Evolutionary conservation across 2,797 vertebrate genomes (phyloP).

Genomic region (Propithecus deckenii): DNA sequence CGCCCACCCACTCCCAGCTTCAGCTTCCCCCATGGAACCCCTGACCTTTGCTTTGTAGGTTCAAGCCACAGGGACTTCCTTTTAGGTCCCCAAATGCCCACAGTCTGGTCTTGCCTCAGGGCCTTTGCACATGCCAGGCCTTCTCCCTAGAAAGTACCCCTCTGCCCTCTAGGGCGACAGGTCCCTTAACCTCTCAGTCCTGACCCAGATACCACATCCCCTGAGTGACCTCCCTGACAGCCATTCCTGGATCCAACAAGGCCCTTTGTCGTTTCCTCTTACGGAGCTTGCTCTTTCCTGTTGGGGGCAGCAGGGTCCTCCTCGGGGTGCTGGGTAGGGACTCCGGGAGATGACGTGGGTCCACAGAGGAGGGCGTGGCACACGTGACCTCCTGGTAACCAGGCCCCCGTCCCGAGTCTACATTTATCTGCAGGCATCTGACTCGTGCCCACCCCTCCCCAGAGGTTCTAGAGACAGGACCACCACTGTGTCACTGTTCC

Average conservation of each 20-base stretch:
- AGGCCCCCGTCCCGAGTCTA: rapidly evolving
- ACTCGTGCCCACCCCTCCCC: not conserved
- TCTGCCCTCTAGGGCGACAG: not conserved
- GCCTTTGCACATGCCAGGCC: not conserved
- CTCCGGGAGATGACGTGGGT: not conserved
- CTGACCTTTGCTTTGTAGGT: not conserved
- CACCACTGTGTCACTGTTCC: too few relatives aligned
- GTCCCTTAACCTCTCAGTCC: not conserved
- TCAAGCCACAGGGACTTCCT: not conserved
- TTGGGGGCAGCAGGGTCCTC: not conserved
- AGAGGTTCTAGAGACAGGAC: not conserved
- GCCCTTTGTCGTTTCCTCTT: not conserved
- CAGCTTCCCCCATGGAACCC: rapidly evolving
- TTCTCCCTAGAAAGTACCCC: not conserved
- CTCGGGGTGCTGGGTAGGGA: not conserved
- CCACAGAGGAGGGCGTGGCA: too few relatives aligned
- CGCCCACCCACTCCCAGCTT: not conserved
- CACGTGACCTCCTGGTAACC: rapidly evolving
- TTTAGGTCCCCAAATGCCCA: not conserved
- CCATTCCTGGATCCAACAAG: rapidly evolving
- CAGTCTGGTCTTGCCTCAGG: not conserved
- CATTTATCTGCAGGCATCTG: rapidly evolving
- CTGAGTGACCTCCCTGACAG: not conserved
- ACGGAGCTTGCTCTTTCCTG: not conserved
- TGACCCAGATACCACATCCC: not conserved